Conservation (phyloP, 1,140 invertebrate genomes). For the Drosophila sp. region DNA sequence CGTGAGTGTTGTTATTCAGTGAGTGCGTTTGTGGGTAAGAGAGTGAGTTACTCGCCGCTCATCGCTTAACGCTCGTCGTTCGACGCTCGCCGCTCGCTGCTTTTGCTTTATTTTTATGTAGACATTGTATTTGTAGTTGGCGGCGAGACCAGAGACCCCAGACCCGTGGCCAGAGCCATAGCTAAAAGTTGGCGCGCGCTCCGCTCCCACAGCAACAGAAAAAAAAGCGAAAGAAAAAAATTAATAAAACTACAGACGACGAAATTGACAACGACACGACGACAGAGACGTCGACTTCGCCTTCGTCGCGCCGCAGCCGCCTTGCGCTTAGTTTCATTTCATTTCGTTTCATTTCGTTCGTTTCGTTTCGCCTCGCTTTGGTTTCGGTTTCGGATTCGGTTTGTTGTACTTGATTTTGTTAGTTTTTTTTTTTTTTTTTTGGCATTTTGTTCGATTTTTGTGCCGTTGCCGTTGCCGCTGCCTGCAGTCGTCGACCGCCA, state of each 20-base stretch:
- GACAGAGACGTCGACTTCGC: slow-evolving; percentile 22
- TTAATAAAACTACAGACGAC: slow-evolving; percentile 1
- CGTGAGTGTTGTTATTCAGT: slow-evolving; percentile 1
- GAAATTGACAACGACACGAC: slow-evolving; percentile 28
- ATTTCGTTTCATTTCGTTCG: slow-evolving; percentile 49
- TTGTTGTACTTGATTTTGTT: slow-evolving; percentile 56
- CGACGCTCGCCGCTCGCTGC: slow-evolving; percentile 35
- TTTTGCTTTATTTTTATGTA: slow-evolving; percentile 43
- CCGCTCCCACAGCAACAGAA: slow-evolving; percentile 42
- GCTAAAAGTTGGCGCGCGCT: slow-evolving; percentile 73
- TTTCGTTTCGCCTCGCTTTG: slow-evolving; percentile 46
- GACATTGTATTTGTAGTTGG: slow-evolving; percentile 58
- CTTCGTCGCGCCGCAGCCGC: not conserved
- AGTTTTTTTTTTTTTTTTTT: slow-evolving; percentile 72
- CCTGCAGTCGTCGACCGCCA: slow-evolving; percentile 58
- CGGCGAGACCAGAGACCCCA: slow-evolving; percentile 56
- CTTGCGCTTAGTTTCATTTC: slow-evolving; percentile 68
- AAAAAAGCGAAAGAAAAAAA: slow-evolving; percentile 4
- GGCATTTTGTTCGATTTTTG: slow-evolving; percentile 82
- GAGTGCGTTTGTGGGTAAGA: slow-evolving; percentile 7
- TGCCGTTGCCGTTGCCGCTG: slow-evolving; percentile 32
- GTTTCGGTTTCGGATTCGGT: slow-evolving; percentile 65
- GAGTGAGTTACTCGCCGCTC: slow-evolving; percentile 8
- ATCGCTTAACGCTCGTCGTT: slow-evolving; percentile 9
- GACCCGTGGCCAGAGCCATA: slow-evolving; percentile 54